Conservation (phyloP, 2,113 vertebrate species). For the Vanacampus margaritifer region DNA sequence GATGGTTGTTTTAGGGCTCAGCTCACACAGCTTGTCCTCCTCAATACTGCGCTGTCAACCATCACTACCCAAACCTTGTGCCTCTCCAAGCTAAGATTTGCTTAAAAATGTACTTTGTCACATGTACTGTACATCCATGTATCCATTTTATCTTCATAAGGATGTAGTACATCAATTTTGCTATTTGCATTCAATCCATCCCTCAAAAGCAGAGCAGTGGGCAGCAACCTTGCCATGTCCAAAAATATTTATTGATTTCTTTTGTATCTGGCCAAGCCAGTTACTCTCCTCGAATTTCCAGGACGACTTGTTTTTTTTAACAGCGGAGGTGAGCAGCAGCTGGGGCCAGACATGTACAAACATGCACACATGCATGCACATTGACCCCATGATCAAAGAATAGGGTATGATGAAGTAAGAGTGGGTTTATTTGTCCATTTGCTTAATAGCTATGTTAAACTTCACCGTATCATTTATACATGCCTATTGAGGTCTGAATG, state of each 20-base stretch:
- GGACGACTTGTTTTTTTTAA: conserved; percentile 7
- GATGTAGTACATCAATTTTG: no score
- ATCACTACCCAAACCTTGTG: not conserved
- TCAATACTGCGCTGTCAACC: conserved; percentile 22
- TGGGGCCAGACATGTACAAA: conserved; percentile 11
- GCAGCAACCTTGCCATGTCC: no score
- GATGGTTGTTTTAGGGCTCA: conserved; percentile 52
- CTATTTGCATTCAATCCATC: not conserved
- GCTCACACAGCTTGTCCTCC: conserved; percentile 30
- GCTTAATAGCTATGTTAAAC: not conserved
- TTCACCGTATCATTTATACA: not conserved
- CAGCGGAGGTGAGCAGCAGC: conserved; percentile 20
- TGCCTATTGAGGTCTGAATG: not conserved
- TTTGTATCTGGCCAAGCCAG: no score
- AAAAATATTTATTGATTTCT: no score
- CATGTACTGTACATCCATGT: no score
- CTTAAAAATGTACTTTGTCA: conserved; percentile 12
- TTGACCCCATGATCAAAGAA: not conserved
- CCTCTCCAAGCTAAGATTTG: conserved; percentile 14
- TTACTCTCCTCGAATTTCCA: conserved; percentile 4
- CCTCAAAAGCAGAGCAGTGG: no score
- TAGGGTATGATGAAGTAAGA: no score
- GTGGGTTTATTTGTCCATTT: no score
- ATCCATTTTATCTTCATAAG: no score
- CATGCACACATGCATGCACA: conserved; percentile 2